A percentile compares a stretch with the other conserved stretches of the same genome.
Conservation (phyloP, 2,888 invertebrate species). For the Psylliodes chrysocephalus region DNA sequence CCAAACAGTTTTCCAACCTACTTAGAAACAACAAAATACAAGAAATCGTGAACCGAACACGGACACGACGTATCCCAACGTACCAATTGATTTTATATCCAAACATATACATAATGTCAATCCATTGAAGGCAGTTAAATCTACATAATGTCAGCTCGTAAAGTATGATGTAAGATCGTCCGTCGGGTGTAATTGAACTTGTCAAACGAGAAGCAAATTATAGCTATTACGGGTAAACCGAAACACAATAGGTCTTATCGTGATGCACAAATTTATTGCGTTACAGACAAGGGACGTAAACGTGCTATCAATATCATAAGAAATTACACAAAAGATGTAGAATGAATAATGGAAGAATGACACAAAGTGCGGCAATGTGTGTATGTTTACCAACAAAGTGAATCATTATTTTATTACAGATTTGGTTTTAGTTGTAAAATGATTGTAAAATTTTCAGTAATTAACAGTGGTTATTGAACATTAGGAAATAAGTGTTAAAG, state of each 20-base stretch:
- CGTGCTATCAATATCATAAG: background rate
- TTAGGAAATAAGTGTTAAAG: no score
- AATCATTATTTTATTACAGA: background rate
- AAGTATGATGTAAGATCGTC: slow-evolving; percentile 22
- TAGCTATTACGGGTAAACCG: slow-evolving; percentile 24
- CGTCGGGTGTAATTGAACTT: slow-evolving; percentile 19
- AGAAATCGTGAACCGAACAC: slow-evolving; percentile 5
- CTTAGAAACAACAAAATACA: background rate
- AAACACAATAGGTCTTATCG: slow-evolving; percentile 29
- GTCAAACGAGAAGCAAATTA: slow-evolving; percentile 23
- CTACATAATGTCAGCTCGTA: slow-evolving; percentile 9
- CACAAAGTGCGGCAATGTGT: background rate
- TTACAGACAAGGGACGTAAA: background rate
- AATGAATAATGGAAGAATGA: background rate
- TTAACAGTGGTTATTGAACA: background rate
- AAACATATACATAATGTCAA: slow-evolving; percentile 10
- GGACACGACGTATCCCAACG: slow-evolving; percentile 3
- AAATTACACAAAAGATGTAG: slow-evolving; percentile 2
- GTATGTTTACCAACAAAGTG: background rate
- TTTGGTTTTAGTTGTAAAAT: background rate
- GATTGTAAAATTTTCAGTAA: background rate
- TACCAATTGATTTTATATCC: slow-evolving; percentile 10
- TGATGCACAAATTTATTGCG: slow-evolving; percentile 14
- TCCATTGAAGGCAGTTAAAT: slow-evolving; percentile 1
- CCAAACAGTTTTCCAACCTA: background rate